Conservation (phyloP, 2,888 invertebrate species). For the Actias luna region DNA sequence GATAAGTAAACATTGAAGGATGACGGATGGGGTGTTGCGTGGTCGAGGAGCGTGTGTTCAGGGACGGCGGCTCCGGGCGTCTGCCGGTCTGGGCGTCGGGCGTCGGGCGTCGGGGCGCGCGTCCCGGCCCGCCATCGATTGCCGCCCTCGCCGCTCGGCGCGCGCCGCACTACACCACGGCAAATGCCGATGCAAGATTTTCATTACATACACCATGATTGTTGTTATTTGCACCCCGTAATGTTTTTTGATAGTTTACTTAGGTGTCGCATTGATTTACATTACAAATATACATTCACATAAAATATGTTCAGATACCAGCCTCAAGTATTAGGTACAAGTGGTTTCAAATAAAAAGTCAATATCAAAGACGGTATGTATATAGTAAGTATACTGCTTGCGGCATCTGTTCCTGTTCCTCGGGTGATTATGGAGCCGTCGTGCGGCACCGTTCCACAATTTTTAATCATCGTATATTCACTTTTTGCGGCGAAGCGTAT, state of each 20-base stretch:
- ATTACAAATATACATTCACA: conserved; percentile 44
- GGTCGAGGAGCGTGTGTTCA: conserved; percentile 62
- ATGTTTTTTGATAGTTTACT: conserved; percentile 78
- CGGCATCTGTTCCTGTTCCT: conserved; percentile 60
- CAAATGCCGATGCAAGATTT: conserved; percentile 77
- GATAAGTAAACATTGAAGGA: conserved; percentile 77
- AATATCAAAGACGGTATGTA: conserved; percentile 45
- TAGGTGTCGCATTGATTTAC: conserved; percentile 51
- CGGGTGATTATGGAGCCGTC: conserved; percentile 52
- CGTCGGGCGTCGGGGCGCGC: conserved; percentile 82
- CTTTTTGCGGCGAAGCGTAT: conserved; percentile 11
- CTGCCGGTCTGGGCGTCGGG: conserved; percentile 84
- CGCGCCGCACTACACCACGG: conserved; percentile 69
- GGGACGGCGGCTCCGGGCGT: conserved; percentile 81
- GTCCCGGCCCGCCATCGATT: conserved; percentile 80
- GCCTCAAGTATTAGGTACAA: conserved; percentile 39
- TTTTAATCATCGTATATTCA: conserved; percentile 38
- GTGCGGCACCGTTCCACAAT: conserved; percentile 43
- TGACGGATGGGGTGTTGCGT: conserved; percentile 63
- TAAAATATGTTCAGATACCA: conserved; percentile 39
- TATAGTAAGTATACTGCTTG: conserved; percentile 29
- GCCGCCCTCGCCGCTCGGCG: conserved; percentile 74
- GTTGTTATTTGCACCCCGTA: conserved; percentile 80
- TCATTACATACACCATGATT: conserved; percentile 80
- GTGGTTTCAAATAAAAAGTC: conserved; percentile 52